A percentile compares a stretch with the other conserved stretches of the same genome.
Evolutionary conservation across 2,113 vertebrate genomes (phyloP).

Genomic region (Lampris incognitus): DNA sequence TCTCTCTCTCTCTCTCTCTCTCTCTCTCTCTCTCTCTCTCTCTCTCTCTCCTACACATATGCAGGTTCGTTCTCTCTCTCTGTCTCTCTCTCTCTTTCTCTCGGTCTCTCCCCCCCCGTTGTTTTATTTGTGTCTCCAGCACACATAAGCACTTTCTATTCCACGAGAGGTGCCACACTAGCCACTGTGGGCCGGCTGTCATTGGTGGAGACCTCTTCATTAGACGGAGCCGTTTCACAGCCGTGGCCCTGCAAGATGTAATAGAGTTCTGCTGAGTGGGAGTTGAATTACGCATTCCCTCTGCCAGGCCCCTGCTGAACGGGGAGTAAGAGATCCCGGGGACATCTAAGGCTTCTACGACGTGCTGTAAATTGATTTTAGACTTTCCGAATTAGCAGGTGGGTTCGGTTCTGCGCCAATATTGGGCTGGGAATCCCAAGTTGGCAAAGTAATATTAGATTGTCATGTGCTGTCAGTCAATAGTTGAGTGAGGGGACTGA

Average conservation of each 20-base stretch:
- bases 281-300: conserved; percentile 64
- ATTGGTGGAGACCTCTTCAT: conserved; percentile 65
- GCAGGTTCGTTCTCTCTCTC: conserved; percentile 21
- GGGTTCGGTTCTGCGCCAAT: conserved; percentile 14
- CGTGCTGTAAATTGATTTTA: conserved; percentile 56
- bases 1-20: too few relatives aligned
- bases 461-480: conserved; percentile 60
- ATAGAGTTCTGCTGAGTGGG: conserved; percentile 69
- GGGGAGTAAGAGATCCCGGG: conserved; percentile 37
- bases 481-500: conserved; percentile 27
- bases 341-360: conserved; percentile 37
- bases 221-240: conserved; percentile 60
- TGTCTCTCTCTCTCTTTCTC: conserved; percentile 6
- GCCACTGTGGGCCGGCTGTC: conserved; percentile 50
- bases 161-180: conserved; percentile 34
- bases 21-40: too few relatives aligned
- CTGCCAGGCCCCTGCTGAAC: conserved; percentile 45
- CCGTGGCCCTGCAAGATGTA: conserved; percentile 61
- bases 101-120: too few relatives aligned
- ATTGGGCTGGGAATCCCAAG: conserved; percentile 64
- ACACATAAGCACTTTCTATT: conserved; percentile 30
- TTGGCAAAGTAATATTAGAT: conserved; percentile 59
- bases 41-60: conserved; percentile 26
- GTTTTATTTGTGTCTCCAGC: too few relatives aligned
- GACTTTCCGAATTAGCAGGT: conserved; percentile 53